These are phyloP conservation scores for Listronotus oregonensis DNA, from an alignment of 1,140 invertebrate species.

Conservation along the genomic window DNA sequence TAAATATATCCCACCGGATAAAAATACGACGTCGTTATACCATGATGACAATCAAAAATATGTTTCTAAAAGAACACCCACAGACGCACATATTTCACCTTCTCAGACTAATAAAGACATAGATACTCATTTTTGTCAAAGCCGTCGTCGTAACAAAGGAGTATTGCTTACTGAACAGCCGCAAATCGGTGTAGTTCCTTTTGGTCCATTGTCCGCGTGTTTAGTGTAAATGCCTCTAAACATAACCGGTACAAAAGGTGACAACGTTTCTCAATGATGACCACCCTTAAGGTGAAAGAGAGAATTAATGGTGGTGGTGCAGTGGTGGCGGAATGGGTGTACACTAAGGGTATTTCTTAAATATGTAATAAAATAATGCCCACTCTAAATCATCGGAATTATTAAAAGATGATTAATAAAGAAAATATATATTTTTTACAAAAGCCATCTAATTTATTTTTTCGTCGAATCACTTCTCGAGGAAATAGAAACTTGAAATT, in stretches of 20 bases:
- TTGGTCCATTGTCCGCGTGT: conserved; percentile 35
- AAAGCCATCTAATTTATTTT: too few species aligned
- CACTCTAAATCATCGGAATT: too few species aligned
- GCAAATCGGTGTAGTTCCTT: conserved; percentile 44
- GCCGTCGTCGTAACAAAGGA: conserved; percentile 34
- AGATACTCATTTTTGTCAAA: conserved; percentile 37
- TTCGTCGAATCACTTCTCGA: too few species aligned
- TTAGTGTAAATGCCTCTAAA: conserved; percentile 40
- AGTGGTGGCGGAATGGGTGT: conserved; percentile 14
- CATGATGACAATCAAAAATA: conserved; percentile 25
- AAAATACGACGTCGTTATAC: too few species aligned
- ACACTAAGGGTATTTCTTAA: too few species aligned
- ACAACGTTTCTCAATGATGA: conserved; percentile 39
- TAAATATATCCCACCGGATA: too few species aligned
- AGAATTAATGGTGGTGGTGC: conserved; percentile 29
- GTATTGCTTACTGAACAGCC: conserved; percentile 35
- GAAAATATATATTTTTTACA: too few species aligned
- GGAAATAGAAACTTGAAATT: too few species aligned
- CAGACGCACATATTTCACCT: neutral
- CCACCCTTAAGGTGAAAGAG: conserved; percentile 33
- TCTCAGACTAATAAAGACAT: conserved; percentile 20
- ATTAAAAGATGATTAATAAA: too few species aligned
- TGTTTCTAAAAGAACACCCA: conserved; percentile 23
- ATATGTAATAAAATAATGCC: too few species aligned
- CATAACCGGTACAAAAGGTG: conserved; percentile 39